Percentiles rank a stretch among this genome's conserved stretches.
Conservation (phyloP, 2,113 vertebrate genomes). For the Actenoides lindsayi region DNA sequence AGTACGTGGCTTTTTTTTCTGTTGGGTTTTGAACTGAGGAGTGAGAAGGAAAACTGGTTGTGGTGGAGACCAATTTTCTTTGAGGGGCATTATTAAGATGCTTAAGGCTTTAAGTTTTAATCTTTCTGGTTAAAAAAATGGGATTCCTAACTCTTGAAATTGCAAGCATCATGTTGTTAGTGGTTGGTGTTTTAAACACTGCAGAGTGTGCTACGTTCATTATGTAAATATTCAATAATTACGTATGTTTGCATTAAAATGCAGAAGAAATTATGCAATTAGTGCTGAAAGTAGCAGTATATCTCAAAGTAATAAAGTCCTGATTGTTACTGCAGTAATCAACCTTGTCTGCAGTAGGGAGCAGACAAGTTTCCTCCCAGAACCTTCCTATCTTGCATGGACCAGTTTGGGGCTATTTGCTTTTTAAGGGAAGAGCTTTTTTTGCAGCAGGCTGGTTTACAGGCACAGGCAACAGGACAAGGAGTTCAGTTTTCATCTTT, state of each 20-base stretch:
- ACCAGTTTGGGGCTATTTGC: neutral
- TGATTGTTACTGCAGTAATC: constrained; percentile 48
- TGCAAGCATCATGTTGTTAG: constrained; percentile 22
- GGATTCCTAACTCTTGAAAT: neutral
- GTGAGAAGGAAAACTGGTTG: neutral
- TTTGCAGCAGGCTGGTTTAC: neutral
- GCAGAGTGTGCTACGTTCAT: constrained; percentile 32
- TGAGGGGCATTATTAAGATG: neutral
- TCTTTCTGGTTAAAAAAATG: neutral
- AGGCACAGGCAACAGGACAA: neutral
- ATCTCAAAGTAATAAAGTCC: constrained; percentile 1
- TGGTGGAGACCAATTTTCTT: neutral
- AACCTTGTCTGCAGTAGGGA: neutral
- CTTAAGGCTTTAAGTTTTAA: neutral
- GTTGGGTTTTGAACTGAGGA: neutral
- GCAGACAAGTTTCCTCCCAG: neutral
- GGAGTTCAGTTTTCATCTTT: neutral
- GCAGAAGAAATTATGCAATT: constrained; percentile 47
- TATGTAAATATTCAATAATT: constrained; percentile 63
- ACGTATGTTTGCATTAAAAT: constrained; percentile 53
- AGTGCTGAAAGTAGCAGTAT: constrained; percentile 30
- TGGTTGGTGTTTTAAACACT: constrained; percentile 18
- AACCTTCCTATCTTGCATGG: neutral
- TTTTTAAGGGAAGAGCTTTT: neutral
- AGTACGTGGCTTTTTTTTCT: constrained; percentile 77